phyloP scores from a whole-genome alignment of 2,113 vertebrate genomes.

The Heptranchias perlo region DNA sequence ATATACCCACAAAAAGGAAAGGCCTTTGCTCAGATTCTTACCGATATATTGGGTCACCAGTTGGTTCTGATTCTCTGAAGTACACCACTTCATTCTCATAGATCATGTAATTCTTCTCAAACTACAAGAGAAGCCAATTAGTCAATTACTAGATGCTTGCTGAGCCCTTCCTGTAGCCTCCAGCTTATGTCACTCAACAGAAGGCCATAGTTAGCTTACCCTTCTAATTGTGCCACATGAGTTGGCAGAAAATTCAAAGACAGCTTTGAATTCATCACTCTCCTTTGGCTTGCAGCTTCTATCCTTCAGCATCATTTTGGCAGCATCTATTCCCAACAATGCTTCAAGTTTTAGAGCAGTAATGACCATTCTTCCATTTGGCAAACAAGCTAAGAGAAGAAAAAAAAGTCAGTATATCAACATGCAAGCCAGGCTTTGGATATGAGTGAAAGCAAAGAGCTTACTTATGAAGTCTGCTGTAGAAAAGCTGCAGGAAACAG shows the following conservation, averaged over 20 bases:
- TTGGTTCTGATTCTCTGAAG: constrained; percentile 41
- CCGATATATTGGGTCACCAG: constrained; percentile 42
- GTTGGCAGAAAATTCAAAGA: constrained; percentile 47
- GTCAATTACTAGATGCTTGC: background rate
- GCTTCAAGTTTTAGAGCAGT: constrained; percentile 44
- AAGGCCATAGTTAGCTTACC: constrained; percentile 39
- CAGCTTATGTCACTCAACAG: background rate
- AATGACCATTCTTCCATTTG: constrained; percentile 48
- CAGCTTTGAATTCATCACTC: constrained; percentile 46
- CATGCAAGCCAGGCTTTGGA: background rate
- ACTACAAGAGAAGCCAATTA: background rate
- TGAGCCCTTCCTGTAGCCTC: no score
- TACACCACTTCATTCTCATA: constrained; percentile 51
- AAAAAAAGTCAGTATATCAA: background rate
- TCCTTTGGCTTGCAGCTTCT: constrained; percentile 42
- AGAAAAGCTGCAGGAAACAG: constrained; percentile 49
- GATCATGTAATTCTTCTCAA: constrained; percentile 40
- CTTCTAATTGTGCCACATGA: constrained; percentile 49
- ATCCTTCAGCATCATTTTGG: constrained; percentile 46
- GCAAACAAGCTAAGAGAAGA: constrained; percentile 48
- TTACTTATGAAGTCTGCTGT: constrained; percentile 50
- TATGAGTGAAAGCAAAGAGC: background rate
- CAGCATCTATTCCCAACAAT: constrained; percentile 43
- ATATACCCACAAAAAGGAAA: background rate
- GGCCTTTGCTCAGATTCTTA: constrained; percentile 50